Base-by-base conservation (phyloP, 1,140 invertebrate genomes). In the Zaprionus vittiger region DNA sequence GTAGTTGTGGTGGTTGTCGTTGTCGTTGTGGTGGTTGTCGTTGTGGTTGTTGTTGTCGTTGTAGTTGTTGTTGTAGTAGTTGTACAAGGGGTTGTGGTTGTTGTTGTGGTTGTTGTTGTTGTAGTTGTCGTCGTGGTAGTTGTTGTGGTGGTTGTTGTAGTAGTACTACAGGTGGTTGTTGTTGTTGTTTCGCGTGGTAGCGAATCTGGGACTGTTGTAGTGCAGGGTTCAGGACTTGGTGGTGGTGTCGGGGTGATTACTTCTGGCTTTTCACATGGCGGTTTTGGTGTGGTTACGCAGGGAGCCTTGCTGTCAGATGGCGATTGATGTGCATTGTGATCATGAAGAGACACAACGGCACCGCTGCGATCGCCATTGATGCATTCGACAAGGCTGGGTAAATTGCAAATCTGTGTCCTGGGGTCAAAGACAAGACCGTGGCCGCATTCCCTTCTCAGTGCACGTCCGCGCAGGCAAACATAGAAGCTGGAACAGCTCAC, bases 401-500 rank as follows among this genome's bases (percentile, higher is more conserved):
- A 69, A 52, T 83, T 83, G 41, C 81, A 84, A 1, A 47, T 38
- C 17, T 83, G 81, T 3, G 74, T 63, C 17, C 52, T 71, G 2
- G 73, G 69, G 28, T 84, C 81, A 26, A 80, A 84, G 22, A 17
- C 72, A 1, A 84, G 70, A 9, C 81, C 81, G 31, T 61, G 64
- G 5, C 38, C 38, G 31, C 82, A 84, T 24, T 84, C 73, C 37
- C 71, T 70, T 17, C 81, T 54, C 2, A 84, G 41, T 9, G 81
- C 74, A 20, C 68, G 54, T 9, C 82, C 82, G 5, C 82, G 78
- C n/a, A 78, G 63, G 57, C 82, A 84, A 4, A 84, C 60, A 59
- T 75, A 81, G 38, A 78, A 84, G 49, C 82, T 69, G 20, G 82
- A 81, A 41, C 82, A 84, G 37, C 81, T 84, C 1, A 44, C 17